These are phyloP conservation scores for Colistium nudipinnis DNA, from an alignment of 2,113 vertebrate genomes.

Conservation along the genomic window DNA sequence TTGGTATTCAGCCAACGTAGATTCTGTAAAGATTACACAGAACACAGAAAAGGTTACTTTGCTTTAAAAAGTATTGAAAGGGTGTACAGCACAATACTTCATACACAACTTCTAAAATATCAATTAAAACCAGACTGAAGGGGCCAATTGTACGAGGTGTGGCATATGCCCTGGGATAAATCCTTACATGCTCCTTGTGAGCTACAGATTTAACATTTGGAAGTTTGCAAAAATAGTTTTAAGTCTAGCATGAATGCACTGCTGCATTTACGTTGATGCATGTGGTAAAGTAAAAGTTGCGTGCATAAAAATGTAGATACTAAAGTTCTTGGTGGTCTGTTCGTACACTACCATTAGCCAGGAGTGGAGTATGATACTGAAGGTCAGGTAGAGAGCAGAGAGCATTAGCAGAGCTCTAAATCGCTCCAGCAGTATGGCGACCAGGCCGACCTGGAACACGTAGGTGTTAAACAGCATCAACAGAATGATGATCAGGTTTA, in stretches of 20 bases:
- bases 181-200: not conserved
- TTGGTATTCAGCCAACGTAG: constrained; percentile 86
- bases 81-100: not conserved
- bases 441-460: constrained; percentile 93
- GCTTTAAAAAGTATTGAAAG: not conserved
- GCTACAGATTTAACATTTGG: not conserved
- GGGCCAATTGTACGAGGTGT: not conserved
- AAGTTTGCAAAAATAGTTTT: not conserved
- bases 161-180: too few relatives aligned
- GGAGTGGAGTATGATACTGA: constrained; percentile 90
- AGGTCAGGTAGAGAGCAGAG: constrained; percentile 84
- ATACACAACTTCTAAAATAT: not conserved
- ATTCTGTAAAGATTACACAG: constrained; percentile 80
- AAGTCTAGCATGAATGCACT: not conserved
- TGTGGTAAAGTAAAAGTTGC: not conserved
- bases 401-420: constrained; percentile 90
- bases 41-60: constrained; percentile 3
- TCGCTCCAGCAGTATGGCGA: constrained; percentile 88
- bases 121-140: not conserved
- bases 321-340: not conserved
- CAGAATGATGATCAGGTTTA: constrained; percentile 94
- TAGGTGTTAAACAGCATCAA: constrained; percentile 98
- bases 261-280: not conserved
- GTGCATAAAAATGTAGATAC: not conserved
- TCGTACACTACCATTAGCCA: constrained; percentile 87